phyloP scores from a whole-genome alignment of 2,113 vertebrate species.

The Hymenochirus boettgeri region DNA sequence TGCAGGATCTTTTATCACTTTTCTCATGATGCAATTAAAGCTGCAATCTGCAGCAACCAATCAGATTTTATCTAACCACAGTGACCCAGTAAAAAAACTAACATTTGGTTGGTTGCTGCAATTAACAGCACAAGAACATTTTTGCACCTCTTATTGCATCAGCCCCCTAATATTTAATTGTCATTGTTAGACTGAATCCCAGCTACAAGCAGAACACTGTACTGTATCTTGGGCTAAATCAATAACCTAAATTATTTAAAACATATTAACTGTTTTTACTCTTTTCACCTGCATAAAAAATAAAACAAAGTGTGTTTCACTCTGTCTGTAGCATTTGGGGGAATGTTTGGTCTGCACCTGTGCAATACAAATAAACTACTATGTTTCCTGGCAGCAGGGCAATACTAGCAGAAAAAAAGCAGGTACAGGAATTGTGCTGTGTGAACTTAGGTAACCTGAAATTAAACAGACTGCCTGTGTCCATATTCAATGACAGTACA shows the following conservation, averaged over 20 bases:
- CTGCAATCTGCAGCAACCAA: too few relatives aligned
- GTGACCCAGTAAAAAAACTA: too few relatives aligned
- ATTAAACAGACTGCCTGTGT: neutral
- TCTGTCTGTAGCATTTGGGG: neutral
- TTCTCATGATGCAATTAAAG: too few relatives aligned
- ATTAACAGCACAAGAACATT: too few relatives aligned
- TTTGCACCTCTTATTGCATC: too few relatives aligned
- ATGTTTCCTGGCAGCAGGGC: slow-evolving; percentile 44
- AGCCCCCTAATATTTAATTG: neutral
- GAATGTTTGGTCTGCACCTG: neutral
- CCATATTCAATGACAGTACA: neutral
- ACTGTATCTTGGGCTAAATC: neutral
- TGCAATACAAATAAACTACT: slow-evolving; percentile 35
- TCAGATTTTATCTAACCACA: too few relatives aligned
- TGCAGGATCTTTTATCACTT: too few relatives aligned
- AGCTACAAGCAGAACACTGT: neutral
- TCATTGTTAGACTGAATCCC: neutral
- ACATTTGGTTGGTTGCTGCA: too few relatives aligned
- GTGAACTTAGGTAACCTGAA: slow-evolving; percentile 4
- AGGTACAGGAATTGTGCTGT: slow-evolving; percentile 8
- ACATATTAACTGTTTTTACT: neutral
- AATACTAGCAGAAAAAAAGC: neutral
- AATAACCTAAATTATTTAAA: slow-evolving; percentile 20
- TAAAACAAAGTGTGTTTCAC: neutral
- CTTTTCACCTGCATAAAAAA: neutral